Evolutionary conservation across 2,797 vertebrate species (phyloP).

Genomic region (Numenius phaeopus): DNA sequence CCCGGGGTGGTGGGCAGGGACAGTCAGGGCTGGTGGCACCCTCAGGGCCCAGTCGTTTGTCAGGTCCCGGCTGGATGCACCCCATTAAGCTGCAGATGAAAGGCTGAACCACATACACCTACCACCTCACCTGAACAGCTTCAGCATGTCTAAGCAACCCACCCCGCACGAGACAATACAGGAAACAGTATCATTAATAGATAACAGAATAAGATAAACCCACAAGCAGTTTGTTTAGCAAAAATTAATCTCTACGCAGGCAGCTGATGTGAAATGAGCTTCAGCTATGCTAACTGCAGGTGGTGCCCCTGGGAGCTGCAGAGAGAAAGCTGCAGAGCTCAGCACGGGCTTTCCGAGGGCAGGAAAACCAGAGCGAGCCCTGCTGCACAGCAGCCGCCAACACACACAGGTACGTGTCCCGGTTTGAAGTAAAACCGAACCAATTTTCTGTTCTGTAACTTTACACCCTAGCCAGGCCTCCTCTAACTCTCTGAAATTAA

Average conservation of each 20-base stretch:
- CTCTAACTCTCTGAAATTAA: too few relatives aligned
- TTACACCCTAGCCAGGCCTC: too few relatives aligned
- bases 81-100: not conserved
- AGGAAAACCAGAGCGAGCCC: not conserved
- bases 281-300: not conserved
- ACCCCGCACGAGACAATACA: not conserved
- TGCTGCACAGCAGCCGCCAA: not conserved
- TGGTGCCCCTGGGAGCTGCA: not conserved
- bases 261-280: not conserved
- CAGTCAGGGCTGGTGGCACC: accelerated
- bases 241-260: not conserved
- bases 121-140: not conserved
- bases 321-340: not conserved
- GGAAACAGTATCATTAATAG: not conserved
- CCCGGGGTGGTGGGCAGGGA: accelerated
- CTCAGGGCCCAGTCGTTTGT: accelerated
- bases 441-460: too few relatives aligned
- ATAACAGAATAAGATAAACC: not conserved
- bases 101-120: not conserved
- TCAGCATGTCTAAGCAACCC: accelerated
- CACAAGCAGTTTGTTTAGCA: not conserved
- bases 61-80: not conserved
- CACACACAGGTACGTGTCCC: too few relatives aligned
- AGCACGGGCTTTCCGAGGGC: accelerated
- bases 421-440: too few relatives aligned